Conservation (phyloP, 1,140 invertebrate species). For the Papilio glaucus region DNA sequence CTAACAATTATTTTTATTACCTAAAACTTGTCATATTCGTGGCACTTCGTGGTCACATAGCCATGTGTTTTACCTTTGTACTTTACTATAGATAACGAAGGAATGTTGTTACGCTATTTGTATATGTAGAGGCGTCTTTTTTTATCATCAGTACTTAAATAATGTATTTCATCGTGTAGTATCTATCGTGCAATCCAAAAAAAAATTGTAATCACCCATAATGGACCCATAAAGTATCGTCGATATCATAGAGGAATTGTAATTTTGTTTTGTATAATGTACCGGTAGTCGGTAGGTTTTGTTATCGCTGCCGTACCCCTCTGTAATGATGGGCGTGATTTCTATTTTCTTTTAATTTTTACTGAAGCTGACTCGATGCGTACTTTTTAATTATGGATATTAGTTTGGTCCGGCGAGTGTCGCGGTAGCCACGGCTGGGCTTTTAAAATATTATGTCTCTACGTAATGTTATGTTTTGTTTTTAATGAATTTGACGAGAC, state of each 20-base stretch:
- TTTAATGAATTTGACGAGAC: constrained; percentile 74
- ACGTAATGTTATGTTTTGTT: constrained; percentile 49
- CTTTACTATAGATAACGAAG: constrained; percentile 57
- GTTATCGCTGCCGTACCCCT: constrained; percentile 64
- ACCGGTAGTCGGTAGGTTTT: constrained; percentile 67
- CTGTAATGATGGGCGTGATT: constrained; percentile 62
- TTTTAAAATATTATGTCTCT: constrained; percentile 64
- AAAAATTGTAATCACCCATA: constrained; percentile 73
- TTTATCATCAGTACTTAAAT: constrained; percentile 79
- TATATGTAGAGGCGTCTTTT: constrained; percentile 66
- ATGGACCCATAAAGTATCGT: constrained; percentile 70
- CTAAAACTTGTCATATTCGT: constrained; percentile 66
- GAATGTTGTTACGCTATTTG: constrained; percentile 57
- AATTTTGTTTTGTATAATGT: constrained; percentile 78
- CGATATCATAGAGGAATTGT: constrained; percentile 75
- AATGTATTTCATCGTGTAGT: constrained; percentile 77
- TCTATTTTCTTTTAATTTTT: constrained; percentile 56
- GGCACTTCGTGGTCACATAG: constrained; percentile 33
- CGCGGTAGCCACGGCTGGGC: constrained; percentile 64
- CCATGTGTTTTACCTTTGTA: constrained; percentile 62
- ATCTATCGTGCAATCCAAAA: constrained; percentile 79
- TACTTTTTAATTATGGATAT: constrained; percentile 56
- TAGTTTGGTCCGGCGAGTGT: constrained; percentile 59
- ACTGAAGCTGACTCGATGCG: constrained; percentile 37
- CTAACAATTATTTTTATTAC: constrained; percentile 77